phyloP scores from a whole-genome alignment of 2,797 vertebrate species.

The Rhinoraja longicauda region DNA sequence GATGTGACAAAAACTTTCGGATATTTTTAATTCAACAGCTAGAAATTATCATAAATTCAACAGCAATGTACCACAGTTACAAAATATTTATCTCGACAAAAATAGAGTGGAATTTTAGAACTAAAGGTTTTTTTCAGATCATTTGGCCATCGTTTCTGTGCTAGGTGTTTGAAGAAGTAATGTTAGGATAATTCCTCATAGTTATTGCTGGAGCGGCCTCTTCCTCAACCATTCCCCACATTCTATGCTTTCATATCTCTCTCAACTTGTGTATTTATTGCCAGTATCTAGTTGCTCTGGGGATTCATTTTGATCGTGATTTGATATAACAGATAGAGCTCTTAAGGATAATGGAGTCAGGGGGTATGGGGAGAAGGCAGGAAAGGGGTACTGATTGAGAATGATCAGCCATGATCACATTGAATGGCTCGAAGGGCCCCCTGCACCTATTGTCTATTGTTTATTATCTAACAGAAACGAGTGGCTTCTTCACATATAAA shows the following conservation, averaged over 20 bases:
- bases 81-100: not conserved
- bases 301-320: not conserved
- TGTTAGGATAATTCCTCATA: not conserved
- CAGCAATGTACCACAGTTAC: not conserved
- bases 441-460: too few species aligned
- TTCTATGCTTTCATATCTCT: not conserved
- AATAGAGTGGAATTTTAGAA: not conserved
- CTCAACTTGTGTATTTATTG: not conserved
- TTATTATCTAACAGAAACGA: too few species aligned
- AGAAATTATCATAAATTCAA: conserved; percentile 11
- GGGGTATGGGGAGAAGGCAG: too few species aligned
- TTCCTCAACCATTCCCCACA: not conserved
- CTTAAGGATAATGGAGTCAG: too few species aligned
- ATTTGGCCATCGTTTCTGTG: not conserved
- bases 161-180: not conserved
- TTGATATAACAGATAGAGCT: not conserved
- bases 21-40: conserved; percentile 19
- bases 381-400: too few species aligned
- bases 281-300: not conserved
- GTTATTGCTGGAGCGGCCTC: not conserved
- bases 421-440: too few species aligned
- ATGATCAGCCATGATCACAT: too few species aligned
- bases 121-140: not conserved
- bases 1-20: not conserved
- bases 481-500: not conserved